Evolutionary conservation across 2,888 invertebrate genomes (phyloP).

Genomic region (Eupithecia subfuscata): DNA sequence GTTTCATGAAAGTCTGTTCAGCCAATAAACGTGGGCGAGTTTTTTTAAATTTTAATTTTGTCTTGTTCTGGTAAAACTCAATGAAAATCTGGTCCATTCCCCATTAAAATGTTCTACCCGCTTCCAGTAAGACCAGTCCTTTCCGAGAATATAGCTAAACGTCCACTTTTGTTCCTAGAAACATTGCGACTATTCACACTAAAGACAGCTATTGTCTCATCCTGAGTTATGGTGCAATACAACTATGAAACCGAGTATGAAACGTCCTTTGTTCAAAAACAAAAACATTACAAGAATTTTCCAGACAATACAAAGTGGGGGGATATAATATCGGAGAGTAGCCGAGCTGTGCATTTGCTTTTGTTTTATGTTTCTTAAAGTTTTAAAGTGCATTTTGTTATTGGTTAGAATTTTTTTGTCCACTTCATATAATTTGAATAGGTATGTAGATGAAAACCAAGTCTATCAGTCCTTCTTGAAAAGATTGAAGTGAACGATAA

Average conservation of each 20-base stretch:
- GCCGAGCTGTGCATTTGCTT: slow-evolving; percentile 2
- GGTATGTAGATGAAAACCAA: not conserved
- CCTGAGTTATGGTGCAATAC: slow-evolving; percentile 53
- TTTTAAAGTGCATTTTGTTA: not conserved
- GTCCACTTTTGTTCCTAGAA: slow-evolving; percentile 51
- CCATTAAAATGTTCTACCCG: slow-evolving; percentile 3
- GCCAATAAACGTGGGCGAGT: no score
- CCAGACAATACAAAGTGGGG: slow-evolving; percentile 14
- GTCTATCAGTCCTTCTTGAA: not conserved
- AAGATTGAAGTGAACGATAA: no score
- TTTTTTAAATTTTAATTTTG: no score
- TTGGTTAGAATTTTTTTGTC: not conserved
- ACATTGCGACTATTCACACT: slow-evolving; percentile 47
- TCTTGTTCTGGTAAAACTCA: not conserved
- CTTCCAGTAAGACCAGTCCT: slow-evolving; percentile 8
- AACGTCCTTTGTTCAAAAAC: slow-evolving; percentile 27
- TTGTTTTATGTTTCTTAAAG: not conserved
- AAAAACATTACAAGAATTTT: slow-evolving; percentile 17
- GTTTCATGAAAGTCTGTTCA: no score
- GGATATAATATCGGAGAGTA: slow-evolving; percentile 10
- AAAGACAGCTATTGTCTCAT: slow-evolving; percentile 53
- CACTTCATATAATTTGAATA: not conserved
- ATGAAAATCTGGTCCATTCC: not conserved
- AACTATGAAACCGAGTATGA: slow-evolving; percentile 31
- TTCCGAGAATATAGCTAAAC: slow-evolving; percentile 40